Conservation (phyloP, 2,888 invertebrate genomes). For the Clitarchus hookeri region DNA sequence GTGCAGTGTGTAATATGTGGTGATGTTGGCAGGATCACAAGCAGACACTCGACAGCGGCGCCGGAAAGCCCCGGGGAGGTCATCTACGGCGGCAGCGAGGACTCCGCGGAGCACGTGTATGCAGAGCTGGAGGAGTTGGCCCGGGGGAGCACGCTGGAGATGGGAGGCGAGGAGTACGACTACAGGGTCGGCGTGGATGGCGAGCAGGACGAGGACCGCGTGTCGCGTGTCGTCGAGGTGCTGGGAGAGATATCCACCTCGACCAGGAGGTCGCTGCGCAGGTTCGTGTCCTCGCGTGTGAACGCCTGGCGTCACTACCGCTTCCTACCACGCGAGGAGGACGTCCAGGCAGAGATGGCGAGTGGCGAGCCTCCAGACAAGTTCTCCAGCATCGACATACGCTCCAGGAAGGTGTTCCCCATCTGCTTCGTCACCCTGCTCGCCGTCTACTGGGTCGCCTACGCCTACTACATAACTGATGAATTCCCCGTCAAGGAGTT, state of each 20-base stretch:
- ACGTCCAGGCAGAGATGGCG: conserved; percentile 41
- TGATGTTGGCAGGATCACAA: neutral
- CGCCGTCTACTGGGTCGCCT: conserved; percentile 54
- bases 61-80: neutral
- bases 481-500: conserved; percentile 40
- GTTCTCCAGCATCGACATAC: conserved; percentile 60
- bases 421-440: conserved; percentile 61
- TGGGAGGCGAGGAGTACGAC: conserved; percentile 25
- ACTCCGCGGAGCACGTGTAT: conserved; percentile 12
- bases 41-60: neutral
- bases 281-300: conserved; percentile 35
- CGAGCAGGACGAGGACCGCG: conserved; percentile 20
- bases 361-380: conserved; percentile 46
- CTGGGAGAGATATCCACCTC: neutral
- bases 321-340: conserved; percentile 44
- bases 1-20: neutral
- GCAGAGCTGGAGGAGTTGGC: conserved; percentile 29
- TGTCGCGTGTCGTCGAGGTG: neutral
- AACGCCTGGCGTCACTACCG: conserved; percentile 38
- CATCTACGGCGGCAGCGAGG: neutral
- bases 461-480: conserved; percentile 50
- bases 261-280: neutral
- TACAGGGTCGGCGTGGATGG: conserved; percentile 39
- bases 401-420: conserved; percentile 61
- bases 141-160: conserved; percentile 38